Conservation (phyloP, 92 coral and sea anemone genomes). For the Galaxea fascicularis region DNA sequence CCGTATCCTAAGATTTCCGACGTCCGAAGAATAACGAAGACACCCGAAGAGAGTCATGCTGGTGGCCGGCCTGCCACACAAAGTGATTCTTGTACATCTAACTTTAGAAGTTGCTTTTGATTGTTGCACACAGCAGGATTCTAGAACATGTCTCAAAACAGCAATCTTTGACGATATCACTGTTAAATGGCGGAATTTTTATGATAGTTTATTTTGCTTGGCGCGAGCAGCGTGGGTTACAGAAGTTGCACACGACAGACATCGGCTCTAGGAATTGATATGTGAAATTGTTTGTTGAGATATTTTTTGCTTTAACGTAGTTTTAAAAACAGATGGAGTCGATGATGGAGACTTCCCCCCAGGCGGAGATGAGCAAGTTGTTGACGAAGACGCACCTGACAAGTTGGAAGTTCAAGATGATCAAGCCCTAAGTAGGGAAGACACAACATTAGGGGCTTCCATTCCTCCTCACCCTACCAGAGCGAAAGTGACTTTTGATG, state of each 20-base stretch:
- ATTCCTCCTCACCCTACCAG: slow-evolving; percentile 27
- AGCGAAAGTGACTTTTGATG: slow-evolving; percentile 86
- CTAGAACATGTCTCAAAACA: too few species aligned
- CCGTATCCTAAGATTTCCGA: too few species aligned
- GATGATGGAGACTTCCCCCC: slow-evolving; percentile 1
- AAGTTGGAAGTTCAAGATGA: slow-evolving; percentile 40
- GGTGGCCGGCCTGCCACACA: too few species aligned
- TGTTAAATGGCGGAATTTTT: too few species aligned
- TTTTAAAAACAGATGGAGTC: neutral
- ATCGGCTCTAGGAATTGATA: neutral
- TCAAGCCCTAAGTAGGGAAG: slow-evolving; percentile 18
- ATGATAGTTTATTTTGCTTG: too few species aligned
- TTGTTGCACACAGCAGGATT: too few species aligned
- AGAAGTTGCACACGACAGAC: too few species aligned
- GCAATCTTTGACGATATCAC: too few species aligned
- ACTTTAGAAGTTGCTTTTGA: too few species aligned
- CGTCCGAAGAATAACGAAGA: neutral
- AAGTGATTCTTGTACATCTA: too few species aligned
- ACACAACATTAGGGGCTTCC: neutral
- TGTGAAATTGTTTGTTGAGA: neutral
- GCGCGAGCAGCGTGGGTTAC: too few species aligned
- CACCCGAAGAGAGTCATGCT: neutral
- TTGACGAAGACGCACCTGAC: slow-evolving; percentile 23
- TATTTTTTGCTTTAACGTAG: neutral
- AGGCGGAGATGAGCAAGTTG: slow-evolving; percentile 11